Base-by-base conservation (phyloP, 2,888 invertebrate genomes). In the Holacanthella duospinosa region DNA sequence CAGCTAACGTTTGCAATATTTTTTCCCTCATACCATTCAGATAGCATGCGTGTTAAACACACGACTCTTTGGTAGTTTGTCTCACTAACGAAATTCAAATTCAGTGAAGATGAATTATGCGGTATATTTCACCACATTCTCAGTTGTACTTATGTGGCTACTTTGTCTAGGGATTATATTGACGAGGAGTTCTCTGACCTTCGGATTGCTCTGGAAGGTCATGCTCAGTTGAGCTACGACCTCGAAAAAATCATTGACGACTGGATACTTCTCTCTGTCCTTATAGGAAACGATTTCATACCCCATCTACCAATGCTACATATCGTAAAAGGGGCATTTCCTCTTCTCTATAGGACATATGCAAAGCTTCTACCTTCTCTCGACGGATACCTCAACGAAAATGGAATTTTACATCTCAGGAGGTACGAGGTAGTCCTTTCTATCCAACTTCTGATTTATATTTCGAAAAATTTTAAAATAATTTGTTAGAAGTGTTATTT, bases 211-310 rank as follows among this genome's bases (percentile, higher is more conserved):
- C 62, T 73, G 25, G 54, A 66, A 55, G 56, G 61, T 44, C 68
- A 68, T 58, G 59, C 68, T 16, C 43, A 12, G 4, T 66, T 72
- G 27, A 63, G 62, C 1, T 95, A 84, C 77, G 87, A 94, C 76
- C 81, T 95, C 72, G 93, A 96, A 75, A 86, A 86, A 68, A 84
- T 99, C 61, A 92, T 97, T 28, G 97, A 99, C 76, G 97, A 99
- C 77, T 99, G 97, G 96, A 73, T 97, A 29, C 78, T 97, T 24
- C 93, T 97, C 93, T 93, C 94, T 1, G 96, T 96, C 77, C 79
- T 97, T 27, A 91, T 97, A 16, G 97, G 97, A 68, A 99, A 99
- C 76, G 97, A 99, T 78, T 99, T 99, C 78, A 90, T 99, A 74
- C 97, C 97, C 0, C 86, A 95, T 80, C 81, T 97, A 68, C 97